Evolutionary conservation across 2,888 invertebrate genomes (phyloP), one percentile per base, ranked within the genome.

Genomic region (Spicauda simplicius): DNA sequence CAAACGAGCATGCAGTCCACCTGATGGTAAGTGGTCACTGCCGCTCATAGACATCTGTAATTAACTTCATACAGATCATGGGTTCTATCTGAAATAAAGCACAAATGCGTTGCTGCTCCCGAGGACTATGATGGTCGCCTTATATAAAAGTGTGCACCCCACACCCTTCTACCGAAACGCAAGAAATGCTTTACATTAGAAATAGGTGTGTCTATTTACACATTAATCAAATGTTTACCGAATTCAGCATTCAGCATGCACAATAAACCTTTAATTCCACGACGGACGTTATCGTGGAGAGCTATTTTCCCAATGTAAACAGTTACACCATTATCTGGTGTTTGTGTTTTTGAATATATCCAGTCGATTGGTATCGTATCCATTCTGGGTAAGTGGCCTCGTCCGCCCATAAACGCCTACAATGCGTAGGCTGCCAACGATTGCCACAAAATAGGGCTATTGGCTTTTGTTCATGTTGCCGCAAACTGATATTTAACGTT

Each of bases 401-500:
- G 65, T 54, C 65, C 65, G 59, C 68, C 68, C 52, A 70, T 68
- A 68, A 61, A 70, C 70, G 63, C 68, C 65, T 60, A 68, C 70
- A 56, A 14, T 41, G 70, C 65, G 68, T 70, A 68, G 70, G 70
- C 30, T 60, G 68, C 45, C 70, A 63, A 62, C 58, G 68, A 68
- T 70, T 62, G 67, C 67, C 67, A 48, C 62, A 62, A 67, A 57
- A 67, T 53, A 60, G 61, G 67, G 62, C 56, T 57, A 67, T 62
- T 67, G 67, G 62, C 62, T 66, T 66, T 60, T 60, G 66, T 66
- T 66, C 66, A 52, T 67, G 61, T 67, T 67, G 50, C 60, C 50
- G 50, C 48, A 16, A 55, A 60, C 19, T 45, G 59, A 56, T 66
- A 56, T 61, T 67, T 61, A 56, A 48, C 19, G 59, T 61, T 61